phyloP scores from a whole-genome alignment of 2,888 invertebrate species.

The Plebejus melissa region DNA sequence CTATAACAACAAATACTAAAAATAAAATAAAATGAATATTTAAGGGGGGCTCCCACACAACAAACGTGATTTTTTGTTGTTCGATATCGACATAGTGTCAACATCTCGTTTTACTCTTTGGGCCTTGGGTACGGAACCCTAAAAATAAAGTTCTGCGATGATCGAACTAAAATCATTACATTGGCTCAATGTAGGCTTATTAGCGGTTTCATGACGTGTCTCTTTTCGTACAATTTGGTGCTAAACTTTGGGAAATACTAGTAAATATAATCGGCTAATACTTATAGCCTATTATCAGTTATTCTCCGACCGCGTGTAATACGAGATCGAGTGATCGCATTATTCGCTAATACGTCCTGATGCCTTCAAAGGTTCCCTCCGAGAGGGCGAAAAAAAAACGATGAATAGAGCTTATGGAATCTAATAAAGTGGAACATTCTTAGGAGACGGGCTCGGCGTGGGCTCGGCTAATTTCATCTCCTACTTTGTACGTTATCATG shows the following conservation, averaged over 20 bases:
- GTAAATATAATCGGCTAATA: constrained; percentile 61
- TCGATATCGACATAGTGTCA: too few species aligned
- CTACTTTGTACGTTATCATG: neutral
- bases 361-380: constrained; percentile 62
- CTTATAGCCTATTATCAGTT: constrained; percentile 63
- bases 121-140: too few species aligned
- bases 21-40: too few species aligned
- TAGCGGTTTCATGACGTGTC: neutral
- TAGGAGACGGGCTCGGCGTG: constrained; percentile 50
- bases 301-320: constrained; percentile 59
- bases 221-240: neutral
- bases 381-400: constrained; percentile 66
- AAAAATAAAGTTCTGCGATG: too few species aligned
- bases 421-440: constrained; percentile 74
- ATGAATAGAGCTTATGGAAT: constrained; percentile 75
- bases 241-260: constrained; percentile 49
- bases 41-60: too few species aligned
- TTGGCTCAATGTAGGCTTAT: neutral
- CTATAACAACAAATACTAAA: too few species aligned
- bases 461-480: constrained; percentile 53
- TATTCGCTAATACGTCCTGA: constrained; percentile 70
- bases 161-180: neutral
- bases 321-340: constrained; percentile 68
- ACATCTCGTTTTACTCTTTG: too few species aligned
- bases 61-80: too few species aligned